Conservation (phyloP, 2,797 vertebrate species). For the Lepilemur septentrionalis region DNA sequence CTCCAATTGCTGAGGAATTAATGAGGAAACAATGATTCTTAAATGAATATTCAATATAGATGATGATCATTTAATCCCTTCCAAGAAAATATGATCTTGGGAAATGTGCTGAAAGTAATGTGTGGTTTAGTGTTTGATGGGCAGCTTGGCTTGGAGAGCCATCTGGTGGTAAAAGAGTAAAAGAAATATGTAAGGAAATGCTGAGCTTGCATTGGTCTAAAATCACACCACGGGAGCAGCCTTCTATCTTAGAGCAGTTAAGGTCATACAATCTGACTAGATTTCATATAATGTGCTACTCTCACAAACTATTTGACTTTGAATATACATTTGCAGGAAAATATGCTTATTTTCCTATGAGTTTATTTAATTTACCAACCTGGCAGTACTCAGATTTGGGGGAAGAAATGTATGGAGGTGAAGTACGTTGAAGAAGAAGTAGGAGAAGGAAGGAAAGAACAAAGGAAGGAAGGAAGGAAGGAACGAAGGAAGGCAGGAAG, state of each 20-base stretch:
- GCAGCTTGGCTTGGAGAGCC: constrained; percentile 53
- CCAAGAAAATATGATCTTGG: background rate
- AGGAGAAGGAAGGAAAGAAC: too few species aligned
- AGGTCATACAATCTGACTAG: background rate
- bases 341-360: background rate
- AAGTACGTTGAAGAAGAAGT: background rate
- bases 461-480: too few species aligned
- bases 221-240: fast-evolving
- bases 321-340: background rate
- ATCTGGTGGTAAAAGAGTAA: constrained; percentile 54
- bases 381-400: background rate
- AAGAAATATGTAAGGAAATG: background rate
- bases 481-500: background rate
- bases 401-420: background rate
- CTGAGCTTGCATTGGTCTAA: background rate
- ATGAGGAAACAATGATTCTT: background rate
- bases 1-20: background rate
- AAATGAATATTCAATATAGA: background rate
- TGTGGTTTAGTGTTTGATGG: background rate
- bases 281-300: background rate
- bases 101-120: background rate
- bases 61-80: background rate
- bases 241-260: fast-evolving
- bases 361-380: background rate
- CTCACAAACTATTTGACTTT: background rate